A percentile compares a stretch with the other conserved stretches of the same genome.
These are phyloP conservation scores for Caracal caracal DNA, from an alignment of 2,113 vertebrate species.

Conservation along the genomic window DNA sequence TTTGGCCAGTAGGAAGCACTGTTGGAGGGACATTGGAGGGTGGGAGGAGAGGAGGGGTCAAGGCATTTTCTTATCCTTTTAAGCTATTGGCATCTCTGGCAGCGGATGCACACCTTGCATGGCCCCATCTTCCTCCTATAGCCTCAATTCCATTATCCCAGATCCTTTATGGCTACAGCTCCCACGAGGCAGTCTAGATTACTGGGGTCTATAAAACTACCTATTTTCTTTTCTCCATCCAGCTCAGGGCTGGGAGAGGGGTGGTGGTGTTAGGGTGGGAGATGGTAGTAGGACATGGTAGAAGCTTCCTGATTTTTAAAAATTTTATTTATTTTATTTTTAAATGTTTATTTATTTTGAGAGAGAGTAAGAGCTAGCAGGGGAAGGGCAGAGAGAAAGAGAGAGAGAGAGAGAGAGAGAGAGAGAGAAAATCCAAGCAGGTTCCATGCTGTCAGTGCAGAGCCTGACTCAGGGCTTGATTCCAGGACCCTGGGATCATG, in stretches of 20 bases:
- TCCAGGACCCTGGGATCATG: too few species aligned
- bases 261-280: background rate
- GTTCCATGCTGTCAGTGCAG: too few species aligned
- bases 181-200: background rate
- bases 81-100: background rate
- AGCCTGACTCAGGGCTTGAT: too few species aligned
- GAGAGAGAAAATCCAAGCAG: too few species aligned
- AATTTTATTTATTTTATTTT: too few species aligned
- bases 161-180: background rate
- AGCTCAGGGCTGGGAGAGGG: background rate
- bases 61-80: background rate
- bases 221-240: background rate
- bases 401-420: too few species aligned
- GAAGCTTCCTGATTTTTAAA: background rate
- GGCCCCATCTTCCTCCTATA: background rate
- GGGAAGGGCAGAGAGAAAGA: too few species aligned
- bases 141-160: background rate
- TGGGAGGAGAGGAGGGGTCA: background rate
- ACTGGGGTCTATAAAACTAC: background rate
- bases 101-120: background rate
- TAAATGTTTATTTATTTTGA: too few species aligned
- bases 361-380: too few species aligned
- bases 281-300: background rate
- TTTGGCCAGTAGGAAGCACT: background rate
- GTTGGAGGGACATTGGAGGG: background rate